A percentile compares a stretch with the other conserved stretches of the same genome.
These are phyloP conservation scores for Channa maculata DNA, from an alignment of 2,113 vertebrate species.

Conservation along the genomic window DNA sequence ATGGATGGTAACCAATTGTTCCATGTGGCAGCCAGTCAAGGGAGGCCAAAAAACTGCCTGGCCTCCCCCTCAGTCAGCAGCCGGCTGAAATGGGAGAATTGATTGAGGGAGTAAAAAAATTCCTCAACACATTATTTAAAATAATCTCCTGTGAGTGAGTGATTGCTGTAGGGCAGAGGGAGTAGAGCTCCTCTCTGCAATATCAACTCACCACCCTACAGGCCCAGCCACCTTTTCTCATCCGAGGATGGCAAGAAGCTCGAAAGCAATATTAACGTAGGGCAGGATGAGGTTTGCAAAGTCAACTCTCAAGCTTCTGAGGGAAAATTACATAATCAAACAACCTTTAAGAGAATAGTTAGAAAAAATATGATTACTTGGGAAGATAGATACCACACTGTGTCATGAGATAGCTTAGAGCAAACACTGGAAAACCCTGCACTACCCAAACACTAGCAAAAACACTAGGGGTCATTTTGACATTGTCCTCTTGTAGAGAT, in stretches of 20 bases:
- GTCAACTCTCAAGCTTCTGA: neutral
- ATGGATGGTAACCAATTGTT: constrained; percentile 76
- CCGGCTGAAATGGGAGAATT: constrained; percentile 54
- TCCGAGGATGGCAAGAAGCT: constrained; percentile 1
- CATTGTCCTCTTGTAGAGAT: neutral
- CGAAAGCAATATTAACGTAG: constrained; percentile 25
- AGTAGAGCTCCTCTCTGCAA: constrained; percentile 34
- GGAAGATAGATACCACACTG: too few relatives aligned
- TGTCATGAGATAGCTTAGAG: too few relatives aligned
- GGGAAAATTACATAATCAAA: constrained; percentile 3
- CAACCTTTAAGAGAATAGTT: neutral
- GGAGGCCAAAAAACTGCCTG: constrained; percentile 46
- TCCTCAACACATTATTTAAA: constrained; percentile 63
- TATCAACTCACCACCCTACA: constrained; percentile 1
- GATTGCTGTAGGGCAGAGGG: constrained; percentile 47
- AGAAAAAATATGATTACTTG: too few relatives aligned
- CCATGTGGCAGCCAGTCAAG: constrained; percentile 72
- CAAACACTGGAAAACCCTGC: too few relatives aligned
- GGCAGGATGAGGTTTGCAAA: constrained; percentile 5
- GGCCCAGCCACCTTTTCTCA: constrained; percentile 23
- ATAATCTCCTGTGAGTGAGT: constrained; percentile 61
- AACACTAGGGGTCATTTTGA: neutral
- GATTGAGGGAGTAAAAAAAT: constrained; percentile 56
- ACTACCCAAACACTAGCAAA: too few relatives aligned
- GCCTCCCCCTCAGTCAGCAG: constrained; percentile 36